Evolutionary conservation across 2,113 vertebrate genomes (phyloP), one percentile per base, ranked within the genome.

Genomic region (Acinonyx jubatus): DNA sequence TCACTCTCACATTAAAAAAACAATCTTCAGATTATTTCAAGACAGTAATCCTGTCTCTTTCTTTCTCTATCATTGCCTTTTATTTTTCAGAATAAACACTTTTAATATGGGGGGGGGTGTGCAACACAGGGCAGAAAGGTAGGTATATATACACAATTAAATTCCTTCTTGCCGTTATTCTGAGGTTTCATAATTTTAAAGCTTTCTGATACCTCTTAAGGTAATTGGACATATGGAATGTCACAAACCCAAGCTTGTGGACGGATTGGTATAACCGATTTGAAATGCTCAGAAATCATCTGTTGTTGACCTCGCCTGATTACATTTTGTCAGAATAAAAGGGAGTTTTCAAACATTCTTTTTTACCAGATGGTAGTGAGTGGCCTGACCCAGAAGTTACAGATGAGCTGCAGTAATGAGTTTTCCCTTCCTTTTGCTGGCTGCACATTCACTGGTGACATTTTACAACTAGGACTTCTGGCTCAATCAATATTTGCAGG

Each of bases 401-500:
- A 95, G 96, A 96, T 85, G 95, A 98, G 97, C 88, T 97, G 96
- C 84, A 91, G 95, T 98, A 97, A 98, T 98, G 98, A 98, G 97
- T 98, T 98, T 97, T 96, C 96, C 93, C 92, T 71, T 94, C 92
- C 92, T 94, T 95, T 94, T 94, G 78, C 96, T 83, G 96, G 92
- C 95, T 95, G 96, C 97, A 94, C 95, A 97, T 85, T 97, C 92
- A 83, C 94, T 93, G 96, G 96, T 98, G 98, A 98, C 97, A 98
- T 98, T 98, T 98, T 97, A 95, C 95, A 97, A 91, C 81, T 90
- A 98, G 91, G 94, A 98, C 97, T 98, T 98, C 96, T 97, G 98
- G 95, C 97, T 98, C 98, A 97, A 98, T 98, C 97, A 98, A 98
- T 98, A 98, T 98, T 98, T 98, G 97, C 95, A 97, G 85, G 97